Evolutionary conservation across 2,888 invertebrate species (phyloP), one percentile per base, ranked within the genome.

Genomic region (Doris montereyensis): DNA sequence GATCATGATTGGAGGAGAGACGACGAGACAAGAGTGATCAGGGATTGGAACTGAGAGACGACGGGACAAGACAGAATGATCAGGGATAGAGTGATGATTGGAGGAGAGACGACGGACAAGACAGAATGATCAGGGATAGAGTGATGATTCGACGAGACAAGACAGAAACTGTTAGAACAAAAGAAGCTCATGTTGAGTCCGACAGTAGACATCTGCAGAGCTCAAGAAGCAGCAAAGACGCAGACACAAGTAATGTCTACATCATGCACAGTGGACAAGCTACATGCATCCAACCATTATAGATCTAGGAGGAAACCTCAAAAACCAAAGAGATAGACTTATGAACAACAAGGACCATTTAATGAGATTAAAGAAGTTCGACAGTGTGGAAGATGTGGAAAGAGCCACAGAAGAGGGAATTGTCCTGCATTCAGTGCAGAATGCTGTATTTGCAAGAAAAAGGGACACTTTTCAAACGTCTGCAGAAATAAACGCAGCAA

Each of bases 191-290:
- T 21, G 21, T 21, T 62, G 62, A n/a, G 62, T 62, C 21, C 5
- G 62, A 62, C 62, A 62, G 62, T 62, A n/a, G 21, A 62, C 62
- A 62, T 62, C 62, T 62, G 62, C 62, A 62, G 62, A 62, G 62
- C 62, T 62, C 62, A 62, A 62, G 62, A 62, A 21, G 21, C 62
- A 62, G 62, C 62, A 62, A 62, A 62, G 62, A 52, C n/a, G n/a
- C n/a, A n/a, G n/a, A n/a, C n/a, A n/a, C n/a, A n/a, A n/a, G n/a
- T n/a, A n/a, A n/a, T 62, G 62, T 62, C 62, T 62, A 62, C 62
- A 62, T 8, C 10, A 62, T 62, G 62, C 62, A 62, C 10, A 62
- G 10, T 62, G 62, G 62, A 62, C 62, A 62, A 62, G 62, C 62
- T 62, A 62, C 62, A 62, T 62, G 13, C n/a, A n/a, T n/a, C n/a